These are phyloP conservation scores for Gonatopus flavifemur DNA, from an alignment of 1,140 invertebrate genomes.

Conservation along the genomic window DNA sequence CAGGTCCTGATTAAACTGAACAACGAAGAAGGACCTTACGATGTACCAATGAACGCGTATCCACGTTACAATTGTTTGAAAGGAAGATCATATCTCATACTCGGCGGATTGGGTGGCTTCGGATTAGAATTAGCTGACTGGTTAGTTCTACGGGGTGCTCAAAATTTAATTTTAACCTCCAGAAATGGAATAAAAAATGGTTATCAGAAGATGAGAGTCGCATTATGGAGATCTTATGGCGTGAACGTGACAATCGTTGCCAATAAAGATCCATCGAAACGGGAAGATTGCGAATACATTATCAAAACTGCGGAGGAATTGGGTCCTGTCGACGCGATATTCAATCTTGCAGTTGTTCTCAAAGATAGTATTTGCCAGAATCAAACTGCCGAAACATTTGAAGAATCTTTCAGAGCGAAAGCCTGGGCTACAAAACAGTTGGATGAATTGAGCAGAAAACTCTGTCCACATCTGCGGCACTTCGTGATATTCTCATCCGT, in stretches of 20 bases:
- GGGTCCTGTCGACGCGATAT: slow-evolving; percentile 74
- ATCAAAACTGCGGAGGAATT: slow-evolving; percentile 61
- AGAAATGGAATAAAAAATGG: slow-evolving; percentile 69
- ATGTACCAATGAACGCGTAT: slow-evolving; percentile 48
- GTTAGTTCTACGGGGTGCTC: slow-evolving; percentile 72
- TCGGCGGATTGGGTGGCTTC: slow-evolving; percentile 78
- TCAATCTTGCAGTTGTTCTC: slow-evolving; percentile 74
- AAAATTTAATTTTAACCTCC: slow-evolving; percentile 70
- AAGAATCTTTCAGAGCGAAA: slow-evolving; percentile 56
- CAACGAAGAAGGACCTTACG: slow-evolving; percentile 41
- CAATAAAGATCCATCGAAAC: slow-evolving; percentile 54
- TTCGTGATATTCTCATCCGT: slow-evolving; percentile 77
- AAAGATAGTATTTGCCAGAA: slow-evolving; percentile 59
- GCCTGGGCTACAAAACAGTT: slow-evolving; percentile 56
- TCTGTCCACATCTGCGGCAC: slow-evolving; percentile 58
- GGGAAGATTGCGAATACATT: slow-evolving; percentile 59
- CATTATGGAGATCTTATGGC: slow-evolving; percentile 61
- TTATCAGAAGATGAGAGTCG: slow-evolving; percentile 64
- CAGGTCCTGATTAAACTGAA: slow-evolving; percentile 66
- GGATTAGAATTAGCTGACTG: slow-evolving; percentile 79
- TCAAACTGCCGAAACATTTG: slow-evolving; percentile 58
- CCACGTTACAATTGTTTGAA: slow-evolving; percentile 61
- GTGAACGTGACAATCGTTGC: slow-evolving; percentile 56
- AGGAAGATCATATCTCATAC: slow-evolving; percentile 55
- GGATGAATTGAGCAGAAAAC: slow-evolving; percentile 56